Percentiles rank a stretch among this genome's conserved stretches.
These are phyloP conservation scores for Platycnemis pennipes DNA, from an alignment of 2,888 invertebrate species.

Conservation along the genomic window DNA sequence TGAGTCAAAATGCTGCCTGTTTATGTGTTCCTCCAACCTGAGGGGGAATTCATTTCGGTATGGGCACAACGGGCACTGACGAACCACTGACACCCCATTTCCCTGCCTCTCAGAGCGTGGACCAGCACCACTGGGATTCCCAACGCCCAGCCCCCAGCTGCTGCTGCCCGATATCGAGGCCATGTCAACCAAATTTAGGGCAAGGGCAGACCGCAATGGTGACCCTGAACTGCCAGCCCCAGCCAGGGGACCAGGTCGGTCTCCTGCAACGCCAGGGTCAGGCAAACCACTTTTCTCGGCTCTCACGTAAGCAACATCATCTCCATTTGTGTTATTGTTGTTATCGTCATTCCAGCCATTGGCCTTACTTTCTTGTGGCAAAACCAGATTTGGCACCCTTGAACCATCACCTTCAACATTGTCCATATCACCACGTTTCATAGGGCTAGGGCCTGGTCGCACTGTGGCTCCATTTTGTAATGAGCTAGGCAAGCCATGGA, in stretches of 20 bases:
- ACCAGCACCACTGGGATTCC: constrained; percentile 66
- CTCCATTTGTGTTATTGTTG: constrained; percentile 76
- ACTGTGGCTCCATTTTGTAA: constrained; percentile 44
- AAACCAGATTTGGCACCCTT: constrained; percentile 41
- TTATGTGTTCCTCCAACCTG: constrained; percentile 90
- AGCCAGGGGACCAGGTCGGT: constrained; percentile 52
- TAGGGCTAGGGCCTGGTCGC: background rate
- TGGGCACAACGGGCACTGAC: constrained; percentile 89
- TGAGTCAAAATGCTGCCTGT: constrained; percentile 90
- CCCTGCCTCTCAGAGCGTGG: constrained; percentile 13
- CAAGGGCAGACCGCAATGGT: constrained; percentile 80
- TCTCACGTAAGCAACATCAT: constrained; percentile 71
- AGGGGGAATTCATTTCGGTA: constrained; percentile 87
- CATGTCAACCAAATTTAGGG: constrained; percentile 73
- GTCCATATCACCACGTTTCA: constrained; percentile 32
- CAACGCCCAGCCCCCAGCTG: constrained; percentile 46
- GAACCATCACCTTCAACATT: constrained; percentile 48
- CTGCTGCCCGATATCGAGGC: constrained; percentile 58
- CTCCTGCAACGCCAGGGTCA: background rate
- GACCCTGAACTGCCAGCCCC: constrained; percentile 84
- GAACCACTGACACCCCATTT: constrained; percentile 72
- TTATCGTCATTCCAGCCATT: constrained; percentile 73
- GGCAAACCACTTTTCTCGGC: constrained; percentile 25
- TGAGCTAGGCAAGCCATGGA: constrained; percentile 38
- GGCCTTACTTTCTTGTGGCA: constrained; percentile 14